Percentiles rank a stretch among this genome's conserved stretches.
Evolutionary conservation across 2,888 invertebrate species (phyloP).

Genomic region (Poecilobothrus nobilitatus): DNA sequence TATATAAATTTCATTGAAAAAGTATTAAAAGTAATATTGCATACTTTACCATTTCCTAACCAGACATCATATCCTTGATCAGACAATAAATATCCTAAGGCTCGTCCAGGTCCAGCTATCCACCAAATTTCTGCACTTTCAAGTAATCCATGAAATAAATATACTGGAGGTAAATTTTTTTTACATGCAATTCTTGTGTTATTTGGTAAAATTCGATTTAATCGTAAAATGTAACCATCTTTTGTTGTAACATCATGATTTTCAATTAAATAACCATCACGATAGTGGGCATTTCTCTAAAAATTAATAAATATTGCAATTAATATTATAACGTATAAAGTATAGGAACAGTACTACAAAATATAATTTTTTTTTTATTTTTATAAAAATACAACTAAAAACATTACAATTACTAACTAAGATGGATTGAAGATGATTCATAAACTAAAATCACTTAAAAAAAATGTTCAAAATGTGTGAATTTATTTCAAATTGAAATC

Average conservation of each 20-base stretch:
- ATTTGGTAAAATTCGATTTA: slow-evolving; percentile 37
- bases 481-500: too few species aligned
- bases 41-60: slow-evolving; percentile 72
- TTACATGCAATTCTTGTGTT: background rate
- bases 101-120: background rate
- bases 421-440: too few species aligned
- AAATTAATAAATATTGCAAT: background rate
- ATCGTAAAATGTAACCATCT: slow-evolving; percentile 37
- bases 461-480: too few species aligned
- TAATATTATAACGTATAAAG: background rate
- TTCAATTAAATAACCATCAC: slow-evolving; percentile 44
- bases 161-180: slow-evolving; percentile 7
- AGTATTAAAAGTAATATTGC: background rate
- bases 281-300: background rate
- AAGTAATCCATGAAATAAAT: slow-evolving; percentile 7
- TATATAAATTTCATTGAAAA: background rate
- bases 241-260: slow-evolving; percentile 51
- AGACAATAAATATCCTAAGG: slow-evolving; percentile 43
- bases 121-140: slow-evolving; percentile 1
- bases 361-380: too few species aligned
- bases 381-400: too few species aligned
- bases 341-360: background rate
- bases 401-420: too few species aligned
- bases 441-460: too few species aligned
- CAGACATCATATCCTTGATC: slow-evolving; percentile 68